Conservation (phyloP, 1,140 invertebrate genomes). For the Tetramorium simillimum region DNA sequence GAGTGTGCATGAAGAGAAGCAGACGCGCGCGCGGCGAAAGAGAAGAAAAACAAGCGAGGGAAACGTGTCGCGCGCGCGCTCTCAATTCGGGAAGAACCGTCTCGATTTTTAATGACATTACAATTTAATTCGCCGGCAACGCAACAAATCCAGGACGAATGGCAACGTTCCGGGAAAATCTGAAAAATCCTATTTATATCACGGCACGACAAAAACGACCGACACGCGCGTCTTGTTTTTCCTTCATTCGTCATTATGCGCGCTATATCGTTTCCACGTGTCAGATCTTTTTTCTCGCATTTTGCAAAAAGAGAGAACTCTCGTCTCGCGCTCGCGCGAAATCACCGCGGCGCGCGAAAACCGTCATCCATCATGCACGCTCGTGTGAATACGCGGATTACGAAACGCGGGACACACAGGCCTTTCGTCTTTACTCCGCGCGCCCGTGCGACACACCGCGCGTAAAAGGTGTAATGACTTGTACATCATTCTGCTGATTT, state of each 20-base stretch:
- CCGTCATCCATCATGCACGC: neutral
- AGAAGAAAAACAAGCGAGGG: neutral
- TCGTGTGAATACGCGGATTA: neutral
- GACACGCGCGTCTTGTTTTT: neutral
- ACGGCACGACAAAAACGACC: neutral
- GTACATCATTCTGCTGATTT: neutral
- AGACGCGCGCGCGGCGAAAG: neutral
- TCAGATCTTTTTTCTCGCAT: neutral
- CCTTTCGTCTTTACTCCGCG: neutral
- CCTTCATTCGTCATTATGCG: neutral
- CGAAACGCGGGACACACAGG: neutral
- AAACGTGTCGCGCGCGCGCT: neutral
- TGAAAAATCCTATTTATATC: neutral
- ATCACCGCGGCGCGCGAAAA: neutral
- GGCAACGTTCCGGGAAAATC: neutral
- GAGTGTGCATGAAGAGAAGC: neutral
- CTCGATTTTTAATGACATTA: neutral
- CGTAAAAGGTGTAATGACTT: slow-evolving; percentile 27
- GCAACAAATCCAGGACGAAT: neutral
- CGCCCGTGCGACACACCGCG: neutral
- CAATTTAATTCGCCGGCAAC: neutral
- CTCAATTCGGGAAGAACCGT: neutral
- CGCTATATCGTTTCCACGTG: neutral
- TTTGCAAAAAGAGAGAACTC: neutral
- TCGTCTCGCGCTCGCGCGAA: neutral